A percentile compares a stretch with the other conserved stretches of the same genome.
phyloP scores from a whole-genome alignment of 2,113 vertebrate species.

The Amphiprion percula region DNA sequence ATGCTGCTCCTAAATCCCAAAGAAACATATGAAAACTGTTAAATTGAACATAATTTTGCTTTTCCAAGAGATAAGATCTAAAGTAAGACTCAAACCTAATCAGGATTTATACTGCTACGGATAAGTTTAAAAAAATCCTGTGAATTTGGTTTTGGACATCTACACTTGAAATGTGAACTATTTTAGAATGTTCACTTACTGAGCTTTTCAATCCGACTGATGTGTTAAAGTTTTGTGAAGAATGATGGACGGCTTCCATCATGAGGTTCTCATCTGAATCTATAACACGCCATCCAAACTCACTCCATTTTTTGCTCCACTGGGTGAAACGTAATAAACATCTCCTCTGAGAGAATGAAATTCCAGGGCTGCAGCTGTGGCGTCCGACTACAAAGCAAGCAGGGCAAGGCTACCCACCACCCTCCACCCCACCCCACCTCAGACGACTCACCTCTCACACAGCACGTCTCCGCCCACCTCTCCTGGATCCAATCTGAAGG shows the following conservation, averaged over 20 bases:
- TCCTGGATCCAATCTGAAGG: conserved; percentile 37
- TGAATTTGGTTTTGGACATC: too few relatives aligned
- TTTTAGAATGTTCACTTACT: background rate
- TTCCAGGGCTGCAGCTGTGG: conserved; percentile 77
- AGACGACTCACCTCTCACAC: conserved; percentile 51
- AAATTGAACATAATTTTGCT: too few relatives aligned
- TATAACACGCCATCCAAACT: background rate
- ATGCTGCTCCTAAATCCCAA: too few relatives aligned
- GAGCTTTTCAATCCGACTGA: background rate
- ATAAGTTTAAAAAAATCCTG: too few relatives aligned
- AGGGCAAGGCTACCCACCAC: conserved; percentile 12
- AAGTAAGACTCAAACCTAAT: too few relatives aligned
- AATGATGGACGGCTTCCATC: background rate
- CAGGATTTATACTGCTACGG: too few relatives aligned
- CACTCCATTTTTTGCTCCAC: conserved; percentile 31
- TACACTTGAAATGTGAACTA: background rate
- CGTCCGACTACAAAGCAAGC: conserved; percentile 51
- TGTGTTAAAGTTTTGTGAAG: conserved; percentile 6
- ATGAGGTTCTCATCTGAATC: background rate
- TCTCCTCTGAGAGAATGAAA: conserved; percentile 62
- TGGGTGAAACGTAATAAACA: conserved; percentile 65
- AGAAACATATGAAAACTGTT: too few relatives aligned
- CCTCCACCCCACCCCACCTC: background rate
- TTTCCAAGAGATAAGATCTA: too few relatives aligned
- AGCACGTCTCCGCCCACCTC: conserved; percentile 30